Percentiles rank a stretch among this genome's conserved stretches.
Evolutionary conservation across 2,888 invertebrate genomes (phyloP).

Genomic region (Clunio marinus): DNA sequence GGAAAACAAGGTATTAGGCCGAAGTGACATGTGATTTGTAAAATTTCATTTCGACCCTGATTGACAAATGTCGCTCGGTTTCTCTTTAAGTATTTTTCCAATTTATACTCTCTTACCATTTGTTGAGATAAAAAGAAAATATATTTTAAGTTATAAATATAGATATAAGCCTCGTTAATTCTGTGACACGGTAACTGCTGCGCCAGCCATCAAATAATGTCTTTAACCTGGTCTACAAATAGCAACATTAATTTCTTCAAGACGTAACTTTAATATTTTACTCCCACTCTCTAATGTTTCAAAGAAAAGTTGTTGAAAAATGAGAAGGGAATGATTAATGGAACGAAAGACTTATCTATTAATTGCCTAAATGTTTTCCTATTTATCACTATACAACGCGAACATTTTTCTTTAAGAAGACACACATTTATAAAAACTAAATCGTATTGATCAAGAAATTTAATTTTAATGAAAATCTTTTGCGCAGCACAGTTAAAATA

Average conservation of each 20-base stretch:
- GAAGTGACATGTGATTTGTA: conserved; percentile 28
- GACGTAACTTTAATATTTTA: neutral
- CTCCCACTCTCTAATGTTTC: neutral
- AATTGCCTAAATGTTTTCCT: conserved; percentile 7
- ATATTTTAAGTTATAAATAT: too few relatives aligned
- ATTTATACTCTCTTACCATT: neutral
- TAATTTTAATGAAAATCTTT: too few relatives aligned
- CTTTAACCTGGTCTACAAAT: too few relatives aligned
- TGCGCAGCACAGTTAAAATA: too few relatives aligned
- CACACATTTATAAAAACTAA: too few relatives aligned
- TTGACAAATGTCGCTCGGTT: neutral
- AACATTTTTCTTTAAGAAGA: too few relatives aligned
- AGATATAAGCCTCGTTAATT: too few relatives aligned
- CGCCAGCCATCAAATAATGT: too few relatives aligned
- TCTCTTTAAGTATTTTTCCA: neutral
- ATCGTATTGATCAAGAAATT: too few relatives aligned
- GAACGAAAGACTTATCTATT: neutral
- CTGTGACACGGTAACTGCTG: too few relatives aligned
- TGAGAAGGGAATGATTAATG: neutral
- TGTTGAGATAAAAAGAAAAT: too few relatives aligned
- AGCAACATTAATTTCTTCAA: neutral
- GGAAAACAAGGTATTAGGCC: conserved; percentile 32
- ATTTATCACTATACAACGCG: neutral
- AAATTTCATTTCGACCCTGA: neutral
- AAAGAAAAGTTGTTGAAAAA: neutral